Evolutionary conservation across 2,888 invertebrate genomes (phyloP), one percentile per base, ranked within the genome.

Genomic region (Polylopha cassiicola): DNA sequence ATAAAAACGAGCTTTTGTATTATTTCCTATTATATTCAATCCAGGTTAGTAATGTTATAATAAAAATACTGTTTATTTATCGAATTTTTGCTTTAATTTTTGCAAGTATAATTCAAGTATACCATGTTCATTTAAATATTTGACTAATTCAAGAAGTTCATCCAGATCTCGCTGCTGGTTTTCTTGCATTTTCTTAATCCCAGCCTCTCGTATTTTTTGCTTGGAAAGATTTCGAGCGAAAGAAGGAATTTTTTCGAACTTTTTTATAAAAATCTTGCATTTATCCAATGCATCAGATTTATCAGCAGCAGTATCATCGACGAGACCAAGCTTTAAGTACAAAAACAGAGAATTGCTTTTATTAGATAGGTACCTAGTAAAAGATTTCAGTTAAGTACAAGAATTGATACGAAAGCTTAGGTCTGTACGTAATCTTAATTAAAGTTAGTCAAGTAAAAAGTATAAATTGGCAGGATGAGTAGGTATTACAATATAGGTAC

Each of bases 21-120:
- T 58, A 33, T 88, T 88, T 9, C 74, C 74, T 7, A 91, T 55
- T n/a, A 92, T 62, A 28, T 91, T 90, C 27, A 89, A 70, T 59
- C 90, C 92, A 7, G 93, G 73, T 30, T 90, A 87, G 68, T 93
- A 93, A 1, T 92, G 92, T 3, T 93, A 92, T 10, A 88, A 74
- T 36, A 88, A 82, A 54, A 89, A 87, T 82, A 93, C 80, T 0
- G 88, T 88, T 46, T 37, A 39, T 47, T 48, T 3, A 33, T 29
- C 43, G 37, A n/a, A n/a, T 46, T 87, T 89, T 47, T 88, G 86
- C 60, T 91, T 91, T 11, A 93, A 71, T 38, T 80, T 71, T 52
- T 90, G 84, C 14, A 93, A 62, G 62, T 93, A 94, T 23, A 86
- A 50, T 42, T 88, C 91, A 20, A 95, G 65, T 1, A 86, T 82